Conservation (phyloP, 2,797 vertebrate genomes). For the Kryptolebias ocellatus region DNA sequence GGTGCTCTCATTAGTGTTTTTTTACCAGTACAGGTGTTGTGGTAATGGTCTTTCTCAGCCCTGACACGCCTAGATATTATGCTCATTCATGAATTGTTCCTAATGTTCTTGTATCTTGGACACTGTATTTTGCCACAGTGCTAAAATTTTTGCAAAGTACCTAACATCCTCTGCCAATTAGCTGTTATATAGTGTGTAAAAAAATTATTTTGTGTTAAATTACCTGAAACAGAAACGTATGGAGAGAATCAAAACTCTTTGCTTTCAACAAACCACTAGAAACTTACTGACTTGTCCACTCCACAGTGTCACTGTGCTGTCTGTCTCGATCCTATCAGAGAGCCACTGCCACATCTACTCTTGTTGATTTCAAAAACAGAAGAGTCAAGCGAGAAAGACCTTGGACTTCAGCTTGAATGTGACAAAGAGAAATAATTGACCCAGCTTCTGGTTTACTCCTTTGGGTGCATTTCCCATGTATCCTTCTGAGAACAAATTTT, state of each 20-base stretch:
- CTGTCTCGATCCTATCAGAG: neutral
- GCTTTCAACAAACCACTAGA: neutral
- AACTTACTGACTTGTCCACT: neutral
- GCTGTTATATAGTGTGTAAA: neutral
- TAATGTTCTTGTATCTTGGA: constrained; percentile 20
- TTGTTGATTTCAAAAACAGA: neutral
- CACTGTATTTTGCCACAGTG: constrained; percentile 5
- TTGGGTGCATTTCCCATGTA: neutral
- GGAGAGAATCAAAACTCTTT: neutral
- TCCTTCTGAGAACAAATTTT: neutral
- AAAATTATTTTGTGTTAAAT: neutral
- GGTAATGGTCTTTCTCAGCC: constrained; percentile 69
- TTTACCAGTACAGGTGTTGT: constrained; percentile 78
- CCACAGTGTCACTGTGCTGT: neutral
- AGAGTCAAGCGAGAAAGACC: neutral
- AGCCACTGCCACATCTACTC: neutral
- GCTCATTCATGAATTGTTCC: constrained; percentile 16
- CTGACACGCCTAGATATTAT: constrained; percentile 44
- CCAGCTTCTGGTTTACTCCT: neutral
- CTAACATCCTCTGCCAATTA: neutral
- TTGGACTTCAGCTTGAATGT: neutral
- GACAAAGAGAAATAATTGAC: constrained; percentile 15
- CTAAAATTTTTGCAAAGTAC: neutral
- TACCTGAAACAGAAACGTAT: neutral
- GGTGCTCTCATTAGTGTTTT: constrained; percentile 75